Percentiles rank a stretch among this genome's conserved stretches.
These are phyloP conservation scores for Alcedo quadribrachys DNA, from an alignment of 2,797 vertebrate genomes.

Conservation along the genomic window DNA sequence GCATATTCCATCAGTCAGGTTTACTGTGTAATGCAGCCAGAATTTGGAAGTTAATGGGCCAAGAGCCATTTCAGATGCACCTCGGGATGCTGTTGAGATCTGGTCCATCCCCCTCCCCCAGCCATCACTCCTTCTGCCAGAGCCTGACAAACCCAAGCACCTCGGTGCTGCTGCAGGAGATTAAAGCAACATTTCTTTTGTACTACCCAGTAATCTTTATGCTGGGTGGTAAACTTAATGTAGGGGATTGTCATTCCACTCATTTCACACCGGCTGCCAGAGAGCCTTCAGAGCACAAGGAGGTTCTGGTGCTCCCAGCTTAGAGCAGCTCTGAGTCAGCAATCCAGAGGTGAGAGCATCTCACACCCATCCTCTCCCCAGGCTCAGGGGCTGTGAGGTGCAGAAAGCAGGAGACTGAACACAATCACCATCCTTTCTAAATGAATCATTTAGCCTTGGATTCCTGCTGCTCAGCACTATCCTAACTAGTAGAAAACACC, in stretches of 20 bases:
- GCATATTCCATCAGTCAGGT: background rate
- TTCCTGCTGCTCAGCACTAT: background rate
- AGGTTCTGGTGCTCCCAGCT: background rate
- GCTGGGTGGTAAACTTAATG: slow-evolving; percentile 62
- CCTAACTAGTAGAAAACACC: background rate
- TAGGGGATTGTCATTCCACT: slow-evolving; percentile 44
- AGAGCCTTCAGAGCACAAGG: background rate
- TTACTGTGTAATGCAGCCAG: background rate
- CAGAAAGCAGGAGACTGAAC: background rate
- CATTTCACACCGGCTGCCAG: slow-evolving; percentile 8
- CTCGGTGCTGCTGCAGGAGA: slow-evolving; percentile 14
- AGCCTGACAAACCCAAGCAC: slow-evolving; percentile 14
- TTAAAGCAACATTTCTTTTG: slow-evolving; percentile 70
- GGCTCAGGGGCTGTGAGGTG: background rate
- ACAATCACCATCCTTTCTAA: background rate
- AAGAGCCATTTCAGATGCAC: background rate
- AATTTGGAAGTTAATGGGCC: slow-evolving; percentile 40
- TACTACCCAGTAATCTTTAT: slow-evolving; percentile 54
- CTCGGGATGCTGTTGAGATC: background rate
- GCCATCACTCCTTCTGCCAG: slow-evolving; percentile 47
- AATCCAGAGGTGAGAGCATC: background rate
- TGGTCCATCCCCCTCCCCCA: background rate
- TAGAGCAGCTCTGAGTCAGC: background rate
- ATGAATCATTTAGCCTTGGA: background rate
- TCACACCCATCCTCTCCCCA: background rate